These are phyloP conservation scores for Ophion ventricosus DNA, from an alignment of 2,888 invertebrate genomes.

Conservation along the genomic window DNA sequence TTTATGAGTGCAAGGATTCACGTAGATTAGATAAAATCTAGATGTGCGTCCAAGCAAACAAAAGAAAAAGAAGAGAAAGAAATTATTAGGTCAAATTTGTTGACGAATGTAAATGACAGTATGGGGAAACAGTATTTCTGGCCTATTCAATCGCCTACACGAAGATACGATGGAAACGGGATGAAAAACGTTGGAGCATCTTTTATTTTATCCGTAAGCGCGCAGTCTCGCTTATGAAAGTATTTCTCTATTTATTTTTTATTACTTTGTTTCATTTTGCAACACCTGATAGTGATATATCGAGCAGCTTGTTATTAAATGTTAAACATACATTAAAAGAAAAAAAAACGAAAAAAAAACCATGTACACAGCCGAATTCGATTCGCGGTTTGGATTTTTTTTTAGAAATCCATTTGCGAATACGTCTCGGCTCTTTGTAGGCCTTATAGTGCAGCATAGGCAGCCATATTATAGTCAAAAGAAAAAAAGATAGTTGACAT, in stretches of 20 bases:
- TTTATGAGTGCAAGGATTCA: constrained; percentile 67
- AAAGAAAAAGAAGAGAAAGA: constrained; percentile 30
- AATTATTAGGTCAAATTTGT: constrained; percentile 59
- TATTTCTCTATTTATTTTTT: constrained; percentile 68
- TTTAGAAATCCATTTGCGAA: constrained; percentile 44
- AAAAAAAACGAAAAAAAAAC: constrained; percentile 34
- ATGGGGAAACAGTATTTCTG: constrained; percentile 69
- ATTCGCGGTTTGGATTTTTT: constrained; percentile 39
- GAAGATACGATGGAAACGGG: constrained; percentile 26
- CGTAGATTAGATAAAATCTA: constrained; percentile 67
- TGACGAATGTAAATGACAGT: constrained; percentile 62
- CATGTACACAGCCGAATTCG: constrained; percentile 57
- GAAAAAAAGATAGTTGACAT: constrained; percentile 57
- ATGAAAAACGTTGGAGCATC: constrained; percentile 38
- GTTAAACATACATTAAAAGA: constrained; percentile 49
- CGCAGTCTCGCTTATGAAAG: constrained; percentile 60
- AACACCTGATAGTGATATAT: constrained; percentile 69
- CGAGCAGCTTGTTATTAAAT: constrained; percentile 72
- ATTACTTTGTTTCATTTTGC: constrained; percentile 59
- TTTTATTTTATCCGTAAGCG: constrained; percentile 56
- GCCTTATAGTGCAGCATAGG: constrained; percentile 69
- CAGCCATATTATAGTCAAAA: constrained; percentile 70
- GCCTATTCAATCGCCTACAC: constrained; percentile 66
- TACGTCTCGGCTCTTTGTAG: constrained; percentile 60
- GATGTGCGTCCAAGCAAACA: constrained; percentile 63